Evolutionary conservation across 2,113 vertebrate genomes (phyloP).

Genomic region (Nipponia nippon): DNA sequence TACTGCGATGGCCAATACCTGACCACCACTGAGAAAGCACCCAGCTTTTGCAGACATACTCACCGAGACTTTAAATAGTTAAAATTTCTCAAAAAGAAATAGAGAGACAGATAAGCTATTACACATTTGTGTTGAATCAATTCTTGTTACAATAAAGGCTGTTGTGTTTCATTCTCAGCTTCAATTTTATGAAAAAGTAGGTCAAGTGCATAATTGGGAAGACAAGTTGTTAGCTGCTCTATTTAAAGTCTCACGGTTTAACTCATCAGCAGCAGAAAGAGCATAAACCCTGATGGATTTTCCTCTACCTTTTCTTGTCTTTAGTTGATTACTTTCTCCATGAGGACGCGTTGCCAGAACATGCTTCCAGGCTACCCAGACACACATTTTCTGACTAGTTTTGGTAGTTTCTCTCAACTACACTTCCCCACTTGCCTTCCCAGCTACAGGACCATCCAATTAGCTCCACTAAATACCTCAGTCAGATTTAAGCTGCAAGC

Average conservation of each 20-base stretch:
- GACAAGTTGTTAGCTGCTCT: neutral
- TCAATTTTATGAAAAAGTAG: neutral
- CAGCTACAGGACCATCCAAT: fast-evolving
- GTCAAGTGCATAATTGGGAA: neutral
- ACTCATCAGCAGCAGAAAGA: neutral
- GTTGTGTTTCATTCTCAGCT: neutral
- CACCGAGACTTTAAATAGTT: neutral
- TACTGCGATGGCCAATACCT: neutral
- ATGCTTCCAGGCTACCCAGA: too few species aligned
- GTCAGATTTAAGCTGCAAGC: neutral
- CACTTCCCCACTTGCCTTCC: neutral
- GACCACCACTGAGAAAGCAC: neutral
- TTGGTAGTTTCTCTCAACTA: neutral
- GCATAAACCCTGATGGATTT: fast-evolving
- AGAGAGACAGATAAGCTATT: too few species aligned
- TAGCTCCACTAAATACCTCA: neutral
- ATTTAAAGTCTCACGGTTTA: neutral
- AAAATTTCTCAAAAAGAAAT: too few species aligned
- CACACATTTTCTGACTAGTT: neutral
- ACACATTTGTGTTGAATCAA: neutral
- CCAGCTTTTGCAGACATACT: neutral
- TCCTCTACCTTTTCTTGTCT: neutral
- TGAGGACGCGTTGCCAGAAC: fast-evolving
- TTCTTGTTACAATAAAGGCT: neutral
- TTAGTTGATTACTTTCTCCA: neutral